Percentiles rank a stretch among this genome's conserved stretches.
Conservation (phyloP, 2,888 invertebrate genomes). For the Polylopha cassiicola region DNA sequence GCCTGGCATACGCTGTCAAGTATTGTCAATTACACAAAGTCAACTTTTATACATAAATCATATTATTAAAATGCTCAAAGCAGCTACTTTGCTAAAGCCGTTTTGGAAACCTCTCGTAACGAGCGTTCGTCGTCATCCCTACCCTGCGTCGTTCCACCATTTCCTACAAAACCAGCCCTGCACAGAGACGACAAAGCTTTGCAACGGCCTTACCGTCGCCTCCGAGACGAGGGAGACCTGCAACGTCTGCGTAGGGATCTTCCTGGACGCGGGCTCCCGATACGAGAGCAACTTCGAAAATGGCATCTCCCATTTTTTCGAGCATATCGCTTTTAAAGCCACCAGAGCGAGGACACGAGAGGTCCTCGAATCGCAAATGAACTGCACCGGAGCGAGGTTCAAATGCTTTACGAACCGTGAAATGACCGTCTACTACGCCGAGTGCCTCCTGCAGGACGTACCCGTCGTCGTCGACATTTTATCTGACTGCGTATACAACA, state of each 20-base stretch:
- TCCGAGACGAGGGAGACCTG: conserved; percentile 93
- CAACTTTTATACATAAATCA: conserved; percentile 10
- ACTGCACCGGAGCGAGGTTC: conserved; percentile 95
- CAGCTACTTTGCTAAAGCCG: conserved; percentile 26
- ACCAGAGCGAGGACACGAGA: conserved; percentile 89
- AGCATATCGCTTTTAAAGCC: conserved; percentile 58
- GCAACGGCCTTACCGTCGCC: conserved; percentile 92
- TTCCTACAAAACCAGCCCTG: conserved; percentile 83
- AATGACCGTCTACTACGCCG: conserved; percentile 96
- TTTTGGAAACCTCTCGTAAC: conserved; percentile 46
- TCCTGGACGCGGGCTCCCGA: conserved; percentile 52
- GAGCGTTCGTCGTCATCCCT: conserved; percentile 77
- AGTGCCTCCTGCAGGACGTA: conserved; percentile 92
- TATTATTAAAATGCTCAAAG: conserved; percentile 29
- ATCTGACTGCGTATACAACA: conserved; percentile 94
- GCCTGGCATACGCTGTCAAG: no score
- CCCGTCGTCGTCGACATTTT: conserved; percentile 93
- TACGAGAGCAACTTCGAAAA: conserved; percentile 49
- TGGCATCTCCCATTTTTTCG: conserved; percentile 61
- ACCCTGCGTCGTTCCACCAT: conserved; percentile 62
- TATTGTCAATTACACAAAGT: no score
- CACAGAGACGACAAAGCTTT: conserved; percentile 85
- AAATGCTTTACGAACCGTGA: conserved; percentile 98
- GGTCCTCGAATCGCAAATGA: conserved; percentile 92
- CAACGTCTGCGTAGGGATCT: conserved; percentile 47